Conservation (phyloP, 23 tunicate genomes). For the Ciona savignyi region DNA sequence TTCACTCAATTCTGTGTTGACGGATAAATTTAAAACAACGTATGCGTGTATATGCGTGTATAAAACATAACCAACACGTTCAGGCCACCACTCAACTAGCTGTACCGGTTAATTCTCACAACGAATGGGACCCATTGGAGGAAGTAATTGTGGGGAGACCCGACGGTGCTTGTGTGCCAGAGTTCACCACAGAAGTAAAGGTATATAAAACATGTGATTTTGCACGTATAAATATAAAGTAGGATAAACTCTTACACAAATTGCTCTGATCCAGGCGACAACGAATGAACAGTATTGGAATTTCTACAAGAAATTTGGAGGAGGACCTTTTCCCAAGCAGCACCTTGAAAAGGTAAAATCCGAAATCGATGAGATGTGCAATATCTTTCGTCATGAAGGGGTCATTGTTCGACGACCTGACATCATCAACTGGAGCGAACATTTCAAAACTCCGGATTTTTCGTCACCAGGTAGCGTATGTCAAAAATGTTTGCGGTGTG, state of each 20-base stretch:
- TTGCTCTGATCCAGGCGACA: conserved; percentile 41
- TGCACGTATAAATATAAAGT: too few species aligned
- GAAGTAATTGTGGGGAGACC: conserved; percentile 82
- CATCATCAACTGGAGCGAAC: conserved; percentile 65
- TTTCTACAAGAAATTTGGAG: conserved; percentile 54
- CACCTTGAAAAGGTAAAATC: conserved; percentile 45
- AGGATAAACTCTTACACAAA: too few species aligned
- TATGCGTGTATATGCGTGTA: too few species aligned
- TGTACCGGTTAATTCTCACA: conserved; percentile 41
- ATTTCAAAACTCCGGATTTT: conserved; percentile 87
- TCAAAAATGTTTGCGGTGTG: background rate
- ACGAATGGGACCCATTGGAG: conserved; percentile 82
- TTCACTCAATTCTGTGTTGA: too few species aligned
- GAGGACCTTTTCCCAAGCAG: conserved; percentile 55
- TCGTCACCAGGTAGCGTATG: conserved; percentile 33
- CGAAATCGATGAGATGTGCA: conserved; percentile 91
- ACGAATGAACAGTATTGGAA: conserved; percentile 65
- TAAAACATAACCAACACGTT: too few species aligned
- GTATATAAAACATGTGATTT: conserved; percentile 12
- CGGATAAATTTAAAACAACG: too few species aligned
- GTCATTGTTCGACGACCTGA: conserved; percentile 89
- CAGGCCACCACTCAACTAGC: background rate
- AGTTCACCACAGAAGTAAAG: conserved; percentile 64
- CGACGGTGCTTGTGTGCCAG: conserved; percentile 74
- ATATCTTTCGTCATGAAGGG: conserved; percentile 79